Evolutionary conservation across 2,888 invertebrate species (phyloP).

Genomic region (Copidosoma aretas): DNA sequence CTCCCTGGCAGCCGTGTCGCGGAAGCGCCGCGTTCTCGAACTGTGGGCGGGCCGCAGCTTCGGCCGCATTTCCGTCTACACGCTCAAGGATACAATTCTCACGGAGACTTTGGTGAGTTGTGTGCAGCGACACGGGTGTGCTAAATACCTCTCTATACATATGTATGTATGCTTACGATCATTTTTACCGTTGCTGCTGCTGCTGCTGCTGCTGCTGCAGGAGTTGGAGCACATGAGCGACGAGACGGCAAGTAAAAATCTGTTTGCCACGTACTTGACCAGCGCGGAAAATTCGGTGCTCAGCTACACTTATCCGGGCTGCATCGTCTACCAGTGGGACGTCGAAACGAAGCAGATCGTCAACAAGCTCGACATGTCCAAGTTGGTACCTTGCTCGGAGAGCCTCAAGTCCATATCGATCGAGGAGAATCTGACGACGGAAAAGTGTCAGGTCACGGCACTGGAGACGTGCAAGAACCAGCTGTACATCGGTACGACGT

Average conservation of each 20-base stretch:
- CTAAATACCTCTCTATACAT: no score
- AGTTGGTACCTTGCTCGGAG: slow-evolving; percentile 90
- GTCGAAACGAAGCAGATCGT: slow-evolving; percentile 71
- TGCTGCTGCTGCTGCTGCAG: background rate
- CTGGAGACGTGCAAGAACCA: slow-evolving; percentile 64
- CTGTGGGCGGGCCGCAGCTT: slow-evolving; percentile 89
- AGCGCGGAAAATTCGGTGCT: slow-evolving; percentile 72
- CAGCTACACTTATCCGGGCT: slow-evolving; percentile 87
- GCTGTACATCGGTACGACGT: slow-evolving; percentile 90
- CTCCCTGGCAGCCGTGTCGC: slow-evolving; percentile 56
- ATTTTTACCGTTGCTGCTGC: no score
- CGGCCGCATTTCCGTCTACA: slow-evolving; percentile 81
- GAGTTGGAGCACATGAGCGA: slow-evolving; percentile 72
- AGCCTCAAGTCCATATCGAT: slow-evolving; percentile 89
- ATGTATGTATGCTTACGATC: no score
- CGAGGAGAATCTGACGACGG: slow-evolving; percentile 82
- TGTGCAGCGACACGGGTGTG: no score
- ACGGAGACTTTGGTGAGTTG: slow-evolving; percentile 62
- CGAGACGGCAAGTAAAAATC: slow-evolving; percentile 68
- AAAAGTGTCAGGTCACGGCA: slow-evolving; percentile 74
- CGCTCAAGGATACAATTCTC: slow-evolving; percentile 67
- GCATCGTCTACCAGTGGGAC: slow-evolving; percentile 89
- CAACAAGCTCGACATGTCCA: slow-evolving; percentile 88
- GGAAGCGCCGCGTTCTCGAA: slow-evolving; percentile 66
- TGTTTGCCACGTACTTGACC: slow-evolving; percentile 76